A percentile compares a stretch with the other conserved stretches of the same genome.
Evolutionary conservation across 2,888 invertebrate species (phyloP).

Genomic region (Busseola fusca): DNA sequence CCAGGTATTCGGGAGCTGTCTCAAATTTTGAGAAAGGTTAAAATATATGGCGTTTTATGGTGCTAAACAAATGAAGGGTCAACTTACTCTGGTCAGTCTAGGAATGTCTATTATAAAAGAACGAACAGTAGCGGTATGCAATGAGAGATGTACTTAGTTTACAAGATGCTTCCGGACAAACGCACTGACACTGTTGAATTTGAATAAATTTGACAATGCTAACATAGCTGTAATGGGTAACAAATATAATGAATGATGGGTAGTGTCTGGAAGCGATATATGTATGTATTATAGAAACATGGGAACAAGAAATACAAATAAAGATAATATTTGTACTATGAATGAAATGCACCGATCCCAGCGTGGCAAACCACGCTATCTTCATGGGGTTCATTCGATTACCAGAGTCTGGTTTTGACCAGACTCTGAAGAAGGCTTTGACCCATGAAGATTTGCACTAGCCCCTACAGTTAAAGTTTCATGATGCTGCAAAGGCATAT

Average conservation of each 20-base stretch:
- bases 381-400: too few relatives aligned
- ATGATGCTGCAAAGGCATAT: too few relatives aligned
- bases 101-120: conserved; percentile 57
- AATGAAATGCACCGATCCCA: too few relatives aligned
- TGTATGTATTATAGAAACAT: neutral
- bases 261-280: conserved; percentile 1
- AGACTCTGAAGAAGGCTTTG: too few relatives aligned
- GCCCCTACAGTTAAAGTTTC: too few relatives aligned
- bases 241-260: conserved; percentile 29
- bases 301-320: too few relatives aligned
- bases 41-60: conserved; percentile 18
- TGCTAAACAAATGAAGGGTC: conserved; percentile 41
- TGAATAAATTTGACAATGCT: conserved; percentile 59
- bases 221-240: conserved; percentile 34
- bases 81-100: conserved; percentile 39
- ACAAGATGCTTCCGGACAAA: conserved; percentile 52
- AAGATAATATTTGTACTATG: too few relatives aligned
- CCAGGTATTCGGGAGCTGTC: conserved; percentile 58
- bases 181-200: conserved; percentile 53
- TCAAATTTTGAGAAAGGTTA: conserved; percentile 37
- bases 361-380: too few relatives aligned
- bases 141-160: conserved; percentile 59
- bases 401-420: too few relatives aligned
- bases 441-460: too few relatives aligned
- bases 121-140: conserved; percentile 62